Evolutionary conservation across 2,113 vertebrate species (phyloP).

Genomic region (Dipodomys stephensi): DNA sequence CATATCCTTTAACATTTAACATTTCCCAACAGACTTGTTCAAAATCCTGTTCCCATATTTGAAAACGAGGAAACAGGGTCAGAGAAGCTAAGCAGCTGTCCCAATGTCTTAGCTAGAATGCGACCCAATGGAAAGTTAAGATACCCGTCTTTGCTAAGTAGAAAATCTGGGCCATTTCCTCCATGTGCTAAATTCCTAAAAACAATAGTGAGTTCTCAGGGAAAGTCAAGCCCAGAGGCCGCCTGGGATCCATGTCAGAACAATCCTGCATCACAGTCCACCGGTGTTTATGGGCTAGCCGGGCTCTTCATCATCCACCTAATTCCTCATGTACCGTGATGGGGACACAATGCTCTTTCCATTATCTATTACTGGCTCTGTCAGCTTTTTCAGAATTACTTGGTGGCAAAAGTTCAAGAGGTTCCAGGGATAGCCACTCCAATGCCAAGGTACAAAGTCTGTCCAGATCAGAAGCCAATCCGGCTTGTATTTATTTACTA

Average conservation of each 20-base stretch:
- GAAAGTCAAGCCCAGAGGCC: neutral
- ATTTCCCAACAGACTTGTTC: constrained; percentile 29
- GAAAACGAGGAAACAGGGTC: constrained; percentile 59
- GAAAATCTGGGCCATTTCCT: constrained; percentile 66
- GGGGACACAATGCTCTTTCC: constrained; percentile 6
- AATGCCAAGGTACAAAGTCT: constrained; percentile 77
- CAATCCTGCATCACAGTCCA: neutral
- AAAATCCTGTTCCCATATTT: constrained; percentile 38
- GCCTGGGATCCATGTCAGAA: neutral
- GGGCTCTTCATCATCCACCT: neutral
- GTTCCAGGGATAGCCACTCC: constrained; percentile 45
- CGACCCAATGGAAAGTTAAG: neutral
- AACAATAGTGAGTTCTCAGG: constrained; percentile 11
- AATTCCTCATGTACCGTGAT: neutral
- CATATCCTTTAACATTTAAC: neutral
- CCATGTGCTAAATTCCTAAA: constrained; percentile 46
- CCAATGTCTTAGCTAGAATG: constrained; percentile 29
- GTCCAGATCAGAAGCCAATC: constrained; percentile 38
- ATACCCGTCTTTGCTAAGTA: constrained; percentile 32
- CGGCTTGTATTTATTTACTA: constrained; percentile 49
- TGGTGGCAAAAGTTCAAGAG: constrained; percentile 70
- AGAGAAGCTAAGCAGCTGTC: constrained; percentile 46
- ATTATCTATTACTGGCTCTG: constrained; percentile 12
- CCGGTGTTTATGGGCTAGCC: no score
- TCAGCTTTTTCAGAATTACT: constrained; percentile 64